Base-by-base conservation (phyloP, 2,888 invertebrate genomes). In the Acleris emargana region DNA sequence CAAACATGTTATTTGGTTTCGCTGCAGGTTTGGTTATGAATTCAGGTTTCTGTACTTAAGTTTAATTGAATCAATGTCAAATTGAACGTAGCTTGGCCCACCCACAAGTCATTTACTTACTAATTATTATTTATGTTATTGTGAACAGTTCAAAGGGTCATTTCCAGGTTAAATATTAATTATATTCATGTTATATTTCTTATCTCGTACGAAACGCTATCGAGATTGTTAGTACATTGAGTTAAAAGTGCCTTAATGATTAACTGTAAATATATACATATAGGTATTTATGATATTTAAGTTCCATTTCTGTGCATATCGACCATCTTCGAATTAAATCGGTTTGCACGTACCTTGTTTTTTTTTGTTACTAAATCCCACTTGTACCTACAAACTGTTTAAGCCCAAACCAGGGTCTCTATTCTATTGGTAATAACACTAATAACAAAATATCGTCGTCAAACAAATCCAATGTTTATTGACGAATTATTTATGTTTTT, bases 211-310 rank as follows among this genome's bases (percentile, higher is more conserved):
- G 51, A 25, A 43, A 17, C 32, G 42, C 55, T 62, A 62, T 28
- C 62, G 43, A 50, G 50, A 28, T 54, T 28, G 43, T 43, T 28
- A 49, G 25, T 58, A 54, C 53, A 42, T 58, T 49, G 25, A 28
- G 49, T 57, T 45, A 25, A 58, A 63, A 57, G 66, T 66, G 64
- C 60, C 60, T 66, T 66, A 59, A 63, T 59, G 11, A 18, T 17
- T 49, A 63, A 20, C 17, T 66, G 66, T 66, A 61, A 55, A 66
- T 61, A 66, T 17, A 45, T 51, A 66, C 18, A 61, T 18, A 47
- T 66, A 66, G 43, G 43, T 66, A 66, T 66, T 66, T 66, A 66
- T 66, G 45, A 61, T 61, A 57, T 61, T 57, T 50, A 57, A 61
- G 47, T 17, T 57, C 66, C 61, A 55, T 51, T 22, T 52, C 17